A percentile compares a stretch with the other conserved stretches of the same genome.
Evolutionary conservation across 2,113 vertebrate species (phyloP).

Genomic region (Scalopus aquaticus): DNA sequence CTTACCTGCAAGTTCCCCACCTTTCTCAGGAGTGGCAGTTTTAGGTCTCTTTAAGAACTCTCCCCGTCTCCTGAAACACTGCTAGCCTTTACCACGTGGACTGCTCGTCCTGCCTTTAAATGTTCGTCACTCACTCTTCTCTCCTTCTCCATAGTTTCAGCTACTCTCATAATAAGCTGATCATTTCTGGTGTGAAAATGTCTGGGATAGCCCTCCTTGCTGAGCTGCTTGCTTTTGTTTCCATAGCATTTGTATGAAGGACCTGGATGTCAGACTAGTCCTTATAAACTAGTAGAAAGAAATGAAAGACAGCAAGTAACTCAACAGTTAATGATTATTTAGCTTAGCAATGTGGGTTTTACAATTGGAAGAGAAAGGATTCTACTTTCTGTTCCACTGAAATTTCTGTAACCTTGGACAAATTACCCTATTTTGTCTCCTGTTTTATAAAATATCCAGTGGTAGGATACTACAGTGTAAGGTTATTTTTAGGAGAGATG

Average conservation of each 20-base stretch:
- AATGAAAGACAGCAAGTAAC: no score
- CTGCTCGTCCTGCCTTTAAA: not conserved
- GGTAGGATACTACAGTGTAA: not conserved
- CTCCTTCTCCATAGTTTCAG: not conserved
- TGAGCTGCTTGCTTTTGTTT: not conserved
- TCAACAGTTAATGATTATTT: not conserved
- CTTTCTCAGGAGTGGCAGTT: not conserved
- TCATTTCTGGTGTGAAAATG: not conserved
- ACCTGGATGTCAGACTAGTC: not conserved
- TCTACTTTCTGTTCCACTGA: not conserved
- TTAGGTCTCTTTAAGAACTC: not conserved
- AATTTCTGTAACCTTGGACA: not conserved
- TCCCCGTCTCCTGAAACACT: not conserved
- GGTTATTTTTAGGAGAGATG: not conserved
- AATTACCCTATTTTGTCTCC: not conserved
- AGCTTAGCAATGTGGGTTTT: not conserved
- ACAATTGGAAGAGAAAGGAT: not conserved
- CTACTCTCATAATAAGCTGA: not conserved
- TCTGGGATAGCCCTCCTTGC: not conserved
- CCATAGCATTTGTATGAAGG: not conserved
- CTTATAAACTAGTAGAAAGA: no score
- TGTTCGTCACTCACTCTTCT: not conserved
- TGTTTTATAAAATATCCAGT: not conserved
- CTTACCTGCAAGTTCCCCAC: not conserved
- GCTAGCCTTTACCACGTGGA: not conserved